phyloP scores from a whole-genome alignment of 2,113 vertebrate species.

The Istiophorus platypterus region DNA sequence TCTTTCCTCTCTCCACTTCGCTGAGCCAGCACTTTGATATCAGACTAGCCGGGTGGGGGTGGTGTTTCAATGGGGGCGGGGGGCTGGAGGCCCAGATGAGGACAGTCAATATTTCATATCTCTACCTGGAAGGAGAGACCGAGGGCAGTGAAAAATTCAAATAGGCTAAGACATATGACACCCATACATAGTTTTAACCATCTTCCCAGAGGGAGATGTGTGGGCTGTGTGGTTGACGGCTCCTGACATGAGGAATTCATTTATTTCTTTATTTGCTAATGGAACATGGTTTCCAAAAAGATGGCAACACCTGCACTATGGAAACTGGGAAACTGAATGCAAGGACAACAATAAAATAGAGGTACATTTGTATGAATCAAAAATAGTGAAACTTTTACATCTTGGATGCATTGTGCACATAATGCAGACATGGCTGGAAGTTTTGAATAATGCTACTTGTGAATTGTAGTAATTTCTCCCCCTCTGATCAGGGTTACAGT shows the following conservation, averaged over 20 bases:
- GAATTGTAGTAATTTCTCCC: constrained; percentile 39
- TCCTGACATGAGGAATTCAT: constrained; percentile 59
- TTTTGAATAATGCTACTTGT: constrained; percentile 50
- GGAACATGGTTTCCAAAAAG: constrained; percentile 42
- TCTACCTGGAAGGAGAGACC: constrained; percentile 79
- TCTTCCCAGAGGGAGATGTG: constrained; percentile 52
- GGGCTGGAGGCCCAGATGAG: constrained; percentile 72
- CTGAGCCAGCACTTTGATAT: constrained; percentile 83
- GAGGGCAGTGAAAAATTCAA: constrained; percentile 79
- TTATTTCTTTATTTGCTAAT: constrained; percentile 64
- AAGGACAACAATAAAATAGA: constrained; percentile 51
- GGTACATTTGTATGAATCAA: constrained; percentile 73
- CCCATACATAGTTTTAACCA: constrained; percentile 53
- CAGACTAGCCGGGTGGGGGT: constrained; percentile 66
- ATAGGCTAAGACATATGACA: constrained; percentile 76
- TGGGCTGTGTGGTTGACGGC: constrained; percentile 27
- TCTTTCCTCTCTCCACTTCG: constrained; percentile 63
- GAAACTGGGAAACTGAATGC: constrained; percentile 51
- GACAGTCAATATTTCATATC: constrained; percentile 85
- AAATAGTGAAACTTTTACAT: constrained; percentile 70
- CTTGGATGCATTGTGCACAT: constrained; percentile 51
- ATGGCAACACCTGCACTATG: constrained; percentile 38
- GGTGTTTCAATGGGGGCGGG: constrained; percentile 63
- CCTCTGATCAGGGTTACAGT: constrained; percentile 62
- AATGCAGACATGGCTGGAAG: constrained; percentile 32